These are phyloP conservation scores for Melanostigma gelatinosum DNA, from an alignment of 2,113 vertebrate genomes.

Conservation along the genomic window DNA sequence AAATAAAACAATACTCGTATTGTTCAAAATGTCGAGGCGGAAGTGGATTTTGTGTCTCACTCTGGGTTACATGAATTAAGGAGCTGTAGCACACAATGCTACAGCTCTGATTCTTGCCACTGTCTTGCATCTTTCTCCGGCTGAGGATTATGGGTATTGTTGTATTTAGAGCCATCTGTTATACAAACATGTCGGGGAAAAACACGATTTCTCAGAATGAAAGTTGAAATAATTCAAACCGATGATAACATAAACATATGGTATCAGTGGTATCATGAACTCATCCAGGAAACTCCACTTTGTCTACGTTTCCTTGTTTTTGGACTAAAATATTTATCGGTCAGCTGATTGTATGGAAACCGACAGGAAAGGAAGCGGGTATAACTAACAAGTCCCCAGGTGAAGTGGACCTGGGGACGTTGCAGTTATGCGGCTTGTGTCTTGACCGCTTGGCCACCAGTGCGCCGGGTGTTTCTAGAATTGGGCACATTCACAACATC, in stretches of 20 bases:
- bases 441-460: background rate
- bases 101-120: background rate
- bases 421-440: background rate
- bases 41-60: background rate
- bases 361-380: background rate
- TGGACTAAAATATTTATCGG: background rate
- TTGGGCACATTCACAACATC: background rate
- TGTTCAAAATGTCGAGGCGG: background rate
- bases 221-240: background rate
- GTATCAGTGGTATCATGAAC: background rate
- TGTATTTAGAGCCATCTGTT: conserved; percentile 33
- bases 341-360: background rate
- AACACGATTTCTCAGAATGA: background rate
- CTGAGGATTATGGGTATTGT: background rate
- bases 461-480: background rate
- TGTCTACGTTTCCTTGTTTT: background rate
- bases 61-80: background rate
- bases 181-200: background rate
- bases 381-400: background rate
- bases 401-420: background rate
- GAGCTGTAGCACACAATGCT: background rate
- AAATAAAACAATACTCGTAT: background rate
- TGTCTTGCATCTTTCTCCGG: background rate
- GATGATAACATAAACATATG: background rate
- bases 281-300: background rate